Evolutionary conservation across 1,140 invertebrate species (phyloP).

Genomic region (Drosophila sechellia): DNA sequence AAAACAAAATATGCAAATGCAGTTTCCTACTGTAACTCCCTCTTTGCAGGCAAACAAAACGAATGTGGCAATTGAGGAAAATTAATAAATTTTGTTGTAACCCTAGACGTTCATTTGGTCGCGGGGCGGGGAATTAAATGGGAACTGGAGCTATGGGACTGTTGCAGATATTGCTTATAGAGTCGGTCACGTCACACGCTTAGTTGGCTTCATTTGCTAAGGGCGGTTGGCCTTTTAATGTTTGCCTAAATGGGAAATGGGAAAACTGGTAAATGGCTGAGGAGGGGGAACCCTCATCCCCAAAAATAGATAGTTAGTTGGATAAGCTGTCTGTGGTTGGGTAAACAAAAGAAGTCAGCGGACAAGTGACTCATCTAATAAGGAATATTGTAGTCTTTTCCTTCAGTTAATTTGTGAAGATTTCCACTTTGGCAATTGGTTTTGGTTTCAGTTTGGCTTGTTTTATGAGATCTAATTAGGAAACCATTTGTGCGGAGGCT

Average conservation of each 20-base stretch:
- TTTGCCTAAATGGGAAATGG: conserved; percentile 49
- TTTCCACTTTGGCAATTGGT: conserved; percentile 40
- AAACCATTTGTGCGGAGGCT: conserved; percentile 52
- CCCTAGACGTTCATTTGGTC: conserved; percentile 24
- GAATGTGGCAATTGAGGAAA: conserved; percentile 64
- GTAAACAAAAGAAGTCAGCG: conserved; percentile 24
- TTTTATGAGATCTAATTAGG: conserved; percentile 64
- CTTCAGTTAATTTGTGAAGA: conserved; percentile 64
- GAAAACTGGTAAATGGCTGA: conserved; percentile 13
- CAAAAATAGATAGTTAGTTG: conserved; percentile 34
- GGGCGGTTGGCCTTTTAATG: conserved; percentile 49
- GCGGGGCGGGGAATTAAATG: conserved; percentile 29
- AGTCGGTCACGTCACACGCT: conserved; percentile 67
- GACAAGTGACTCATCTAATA: conserved; percentile 51
- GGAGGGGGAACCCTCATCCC: conserved; percentile 9
- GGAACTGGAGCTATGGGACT: conserved; percentile 35
- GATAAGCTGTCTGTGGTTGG: conserved; percentile 37
- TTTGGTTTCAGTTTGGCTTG: conserved; percentile 16
- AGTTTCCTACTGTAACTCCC: conserved; percentile 28
- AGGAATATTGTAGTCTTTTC: conserved; percentile 7
- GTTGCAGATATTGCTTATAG: conserved; percentile 30
- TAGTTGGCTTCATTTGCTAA: conserved; percentile 71
- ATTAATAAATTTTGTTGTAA: conserved; percentile 71
- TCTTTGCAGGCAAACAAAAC: conserved; percentile 39
- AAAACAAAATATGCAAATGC: conserved; percentile 58